Base-by-base conservation (phyloP, 2,797 vertebrate genomes). In the Spatula clypeata region DNA sequence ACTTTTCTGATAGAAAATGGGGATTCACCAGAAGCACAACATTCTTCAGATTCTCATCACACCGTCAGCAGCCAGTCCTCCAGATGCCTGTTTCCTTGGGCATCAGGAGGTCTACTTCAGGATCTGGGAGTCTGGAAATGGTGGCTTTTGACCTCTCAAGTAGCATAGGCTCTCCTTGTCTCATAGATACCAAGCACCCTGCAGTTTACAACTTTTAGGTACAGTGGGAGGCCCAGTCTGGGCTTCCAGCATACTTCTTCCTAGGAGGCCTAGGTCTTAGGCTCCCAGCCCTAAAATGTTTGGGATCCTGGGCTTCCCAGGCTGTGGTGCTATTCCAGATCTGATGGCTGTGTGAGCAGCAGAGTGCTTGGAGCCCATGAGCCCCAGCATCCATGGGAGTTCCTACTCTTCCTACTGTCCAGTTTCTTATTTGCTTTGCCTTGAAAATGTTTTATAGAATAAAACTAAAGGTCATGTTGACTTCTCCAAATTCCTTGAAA, bases 61-160 rank as follows among this genome's bases (percentile, higher is more conserved):
- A 17, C 14, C 14, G 13, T 31, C 1, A 0, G 13, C 38, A 67
- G 34, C 24, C 49, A 49, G 5, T 5, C 44, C 4, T 51, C 26
- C 18, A 3, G 0, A 6, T 38, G n/a, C 36, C 24, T 7, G 3
- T 65, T 60, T 84, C 69, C 58, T 66, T 1, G 0, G 20, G 45
- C 70, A 51, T 51, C 24, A 51, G 49, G 49, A 51, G 49, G 18
- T 54, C 44, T 5, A 2, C 24, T 62, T 70, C 34, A 57, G 8
- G 1, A 21, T 17, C 21, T 27, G 44, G 10, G 18, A 77, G 44
- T 21, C 49, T 58, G 60, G 9, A 90, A 66, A 70, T 24, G 53
- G 16, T 34, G 72, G 27, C 6, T 79, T 90, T 72, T 6, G 13
- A 71, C 14, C 14, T 71, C 31, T 67, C 21, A 20, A 36, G 44